Evolutionary conservation across 2,888 invertebrate genomes (phyloP).

Genomic region (Cheiracanthium punctorium): DNA sequence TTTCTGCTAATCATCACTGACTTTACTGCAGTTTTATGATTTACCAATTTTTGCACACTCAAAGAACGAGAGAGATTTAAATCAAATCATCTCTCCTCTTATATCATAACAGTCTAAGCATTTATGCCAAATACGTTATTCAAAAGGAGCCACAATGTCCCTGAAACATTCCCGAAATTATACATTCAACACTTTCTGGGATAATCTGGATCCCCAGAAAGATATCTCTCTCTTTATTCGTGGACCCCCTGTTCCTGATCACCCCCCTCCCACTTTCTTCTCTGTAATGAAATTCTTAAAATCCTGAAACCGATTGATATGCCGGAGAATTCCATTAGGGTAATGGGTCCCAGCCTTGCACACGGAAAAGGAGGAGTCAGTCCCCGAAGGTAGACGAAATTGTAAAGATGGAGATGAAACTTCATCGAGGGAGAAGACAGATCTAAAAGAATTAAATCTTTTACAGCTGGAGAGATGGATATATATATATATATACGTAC

Average conservation of each 20-base stretch:
- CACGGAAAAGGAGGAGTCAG: not conserved
- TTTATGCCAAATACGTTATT: too few relatives aligned
- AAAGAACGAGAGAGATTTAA: too few relatives aligned
- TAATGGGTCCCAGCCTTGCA: not conserved
- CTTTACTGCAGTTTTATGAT: too few relatives aligned
- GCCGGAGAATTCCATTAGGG: constrained; percentile 2
- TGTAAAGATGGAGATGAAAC: not conserved
- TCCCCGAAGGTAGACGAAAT: not conserved
- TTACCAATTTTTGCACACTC: too few relatives aligned
- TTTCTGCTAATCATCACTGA: too few relatives aligned
- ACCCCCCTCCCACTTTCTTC: not conserved
- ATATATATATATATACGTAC: too few relatives aligned
- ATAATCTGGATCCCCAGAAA: not conserved
- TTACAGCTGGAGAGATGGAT: not conserved
- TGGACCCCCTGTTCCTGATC: not conserved
- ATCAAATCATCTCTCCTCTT: too few relatives aligned
- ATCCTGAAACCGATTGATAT: constrained; percentile 14
- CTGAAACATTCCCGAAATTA: too few relatives aligned
- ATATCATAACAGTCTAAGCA: too few relatives aligned
- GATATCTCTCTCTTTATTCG: not conserved
- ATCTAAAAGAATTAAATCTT: not conserved
- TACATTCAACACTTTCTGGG: not conserved
- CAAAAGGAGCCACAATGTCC: too few relatives aligned
- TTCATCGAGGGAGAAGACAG: not conserved
- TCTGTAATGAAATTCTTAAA: constrained; percentile 14